Conservation (phyloP, 53 echinoderm and acorn worm species). For the Actinopyga echinites region DNA sequence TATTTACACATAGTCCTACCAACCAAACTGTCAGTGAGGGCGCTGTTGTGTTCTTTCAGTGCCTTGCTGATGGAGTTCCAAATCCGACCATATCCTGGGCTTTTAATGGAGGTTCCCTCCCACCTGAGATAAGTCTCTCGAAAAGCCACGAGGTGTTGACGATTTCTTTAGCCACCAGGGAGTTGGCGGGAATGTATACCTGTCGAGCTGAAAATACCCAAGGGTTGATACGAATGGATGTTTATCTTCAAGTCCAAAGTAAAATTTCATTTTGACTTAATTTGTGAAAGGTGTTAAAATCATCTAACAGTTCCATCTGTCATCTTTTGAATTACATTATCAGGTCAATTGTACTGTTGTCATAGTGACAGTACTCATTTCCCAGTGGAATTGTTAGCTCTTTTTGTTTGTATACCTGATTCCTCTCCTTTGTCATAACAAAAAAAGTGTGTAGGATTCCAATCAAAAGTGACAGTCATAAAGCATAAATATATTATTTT, state of each 20-base stretch:
- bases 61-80: constrained; percentile 78
- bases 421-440: no score
- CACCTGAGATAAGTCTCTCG: constrained; percentile 71
- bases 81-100: constrained; percentile 70
- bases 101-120: constrained; percentile 75
- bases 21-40: constrained; percentile 83
- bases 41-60: constrained; percentile 73
- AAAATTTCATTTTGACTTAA: background rate
- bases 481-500: no score
- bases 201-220: constrained; percentile 75
- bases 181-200: constrained; percentile 61
- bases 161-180: constrained; percentile 52
- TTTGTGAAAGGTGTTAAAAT: no score
- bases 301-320: no score
- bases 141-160: constrained; percentile 65
- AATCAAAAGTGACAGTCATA: no score
- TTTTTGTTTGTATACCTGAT: no score
- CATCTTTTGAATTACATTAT: no score
- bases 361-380: no score
- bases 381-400: no score
- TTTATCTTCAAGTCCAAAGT: constrained; percentile 75
- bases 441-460: no score
- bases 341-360: no score
- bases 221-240: constrained; percentile 60
- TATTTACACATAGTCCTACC: constrained; percentile 53